Percentiles rank a stretch among this genome's conserved stretches.
Conservation (phyloP, 92 coral and sea anemone species). For the Parazoanthus atlanticus region DNA sequence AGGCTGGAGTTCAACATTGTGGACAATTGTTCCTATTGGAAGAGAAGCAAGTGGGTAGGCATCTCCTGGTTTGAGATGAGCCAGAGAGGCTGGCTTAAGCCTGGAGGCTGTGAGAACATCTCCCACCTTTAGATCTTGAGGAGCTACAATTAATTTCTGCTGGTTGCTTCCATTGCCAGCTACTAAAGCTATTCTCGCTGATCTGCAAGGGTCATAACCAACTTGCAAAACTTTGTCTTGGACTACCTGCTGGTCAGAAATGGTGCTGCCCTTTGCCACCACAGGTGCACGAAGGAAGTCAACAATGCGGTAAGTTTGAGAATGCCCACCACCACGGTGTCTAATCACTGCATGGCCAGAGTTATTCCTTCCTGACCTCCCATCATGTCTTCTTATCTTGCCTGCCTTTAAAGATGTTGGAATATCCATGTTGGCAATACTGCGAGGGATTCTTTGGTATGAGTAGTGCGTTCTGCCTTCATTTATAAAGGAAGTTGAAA, state of each 20-base stretch:
- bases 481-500: constrained; percentile 65
- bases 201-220: constrained; percentile 97
- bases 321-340: constrained; percentile 97
- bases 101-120: constrained; percentile 91
- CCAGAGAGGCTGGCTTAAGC: constrained; percentile 83
- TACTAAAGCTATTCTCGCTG: constrained; percentile 93
- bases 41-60: constrained; percentile 88
- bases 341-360: constrained; percentile 83
- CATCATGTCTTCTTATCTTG: constrained; percentile 73
- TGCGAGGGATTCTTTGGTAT: constrained; percentile 77
- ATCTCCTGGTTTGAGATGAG: constrained; percentile 91
- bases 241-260: constrained; percentile 28
- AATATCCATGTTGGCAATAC: constrained; percentile 86
- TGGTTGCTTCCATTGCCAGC: constrained; percentile 94
- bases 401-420: constrained; percentile 95
- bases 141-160: constrained; percentile 87
- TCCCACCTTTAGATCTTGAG: constrained; percentile 88
- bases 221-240: constrained; percentile 87
- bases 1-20: constrained; percentile 88
- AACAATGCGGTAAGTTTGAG: constrained; percentile 89
- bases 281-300: constrained; percentile 90
- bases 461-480: constrained; percentile 92
- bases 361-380: constrained; percentile 87
- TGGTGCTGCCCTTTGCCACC: constrained; percentile 40
- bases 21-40: constrained; percentile 92